Percentiles rank a stretch among this genome's conserved stretches.
Evolutionary conservation across 2,797 vertebrate genomes (phyloP).

Genomic region (Channa striata): DNA sequence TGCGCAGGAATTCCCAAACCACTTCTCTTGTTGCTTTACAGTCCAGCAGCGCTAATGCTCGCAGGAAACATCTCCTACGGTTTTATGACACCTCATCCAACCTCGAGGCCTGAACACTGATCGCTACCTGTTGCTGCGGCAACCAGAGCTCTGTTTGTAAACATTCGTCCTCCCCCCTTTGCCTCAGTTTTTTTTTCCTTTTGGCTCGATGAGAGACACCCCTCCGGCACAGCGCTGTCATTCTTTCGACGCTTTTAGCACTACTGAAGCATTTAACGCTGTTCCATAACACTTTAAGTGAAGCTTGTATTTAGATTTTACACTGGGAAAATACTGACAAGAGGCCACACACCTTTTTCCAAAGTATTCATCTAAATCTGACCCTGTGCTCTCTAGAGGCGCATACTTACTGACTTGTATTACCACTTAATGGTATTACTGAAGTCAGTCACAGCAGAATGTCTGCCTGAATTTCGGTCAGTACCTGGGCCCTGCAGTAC

Average conservation of each 20-base stretch:
- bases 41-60: conserved; percentile 74
- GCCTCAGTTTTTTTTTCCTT: conserved; percentile 12
- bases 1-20: conserved; percentile 90
- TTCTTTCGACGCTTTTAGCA: conserved; percentile 17
- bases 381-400: not conserved
- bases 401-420: conserved; percentile 13
- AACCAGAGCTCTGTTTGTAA: conserved; percentile 81
- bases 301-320: conserved; percentile 30
- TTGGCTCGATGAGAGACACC: conserved; percentile 18
- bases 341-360: conserved; percentile 1
- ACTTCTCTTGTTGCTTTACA: conserved; percentile 84
- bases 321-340: conserved; percentile 5
- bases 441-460: not conserved
- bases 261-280: conserved; percentile 34
- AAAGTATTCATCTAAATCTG: conserved; percentile 2
- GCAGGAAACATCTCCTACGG: conserved; percentile 81
- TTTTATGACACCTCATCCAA: conserved; percentile 82
- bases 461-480: not conserved
- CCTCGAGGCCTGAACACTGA: conserved; percentile 75
- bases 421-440: conserved; percentile 1
- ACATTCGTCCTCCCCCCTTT: conserved; percentile 38
- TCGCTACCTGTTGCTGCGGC: conserved; percentile 82
- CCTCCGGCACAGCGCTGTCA: conserved; percentile 27
- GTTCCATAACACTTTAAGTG: conserved; percentile 20
- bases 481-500: too few species aligned